Percentiles rank a stretch among this genome's conserved stretches.
These are phyloP conservation scores for Hippotragus niger DNA, from an alignment of 2,113 vertebrate genomes.

Conservation along the genomic window DNA sequence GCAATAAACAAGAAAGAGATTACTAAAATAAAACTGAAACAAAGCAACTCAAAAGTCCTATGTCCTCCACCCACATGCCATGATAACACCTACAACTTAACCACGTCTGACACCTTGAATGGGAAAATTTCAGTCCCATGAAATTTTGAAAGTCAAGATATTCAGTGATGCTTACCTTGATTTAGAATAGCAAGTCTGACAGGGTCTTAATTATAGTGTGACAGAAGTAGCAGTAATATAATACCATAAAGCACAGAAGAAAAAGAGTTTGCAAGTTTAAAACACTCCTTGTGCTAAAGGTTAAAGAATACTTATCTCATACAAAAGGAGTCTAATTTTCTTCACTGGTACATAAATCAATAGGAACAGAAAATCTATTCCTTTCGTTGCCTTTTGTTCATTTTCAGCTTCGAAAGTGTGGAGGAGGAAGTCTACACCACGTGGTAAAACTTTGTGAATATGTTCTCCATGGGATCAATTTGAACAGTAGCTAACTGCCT, in stretches of 20 bases:
- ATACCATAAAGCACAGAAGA: slow-evolving; percentile 16
- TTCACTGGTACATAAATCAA: neutral
- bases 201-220: slow-evolving; percentile 63
- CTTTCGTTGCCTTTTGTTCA: neutral
- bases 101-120: slow-evolving; percentile 51
- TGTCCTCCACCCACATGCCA: neutral
- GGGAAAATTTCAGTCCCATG: slow-evolving; percentile 44
- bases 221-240: slow-evolving; percentile 27
- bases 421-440: neutral
- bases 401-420: neutral
- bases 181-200: slow-evolving; percentile 66
- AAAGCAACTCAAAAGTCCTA: neutral
- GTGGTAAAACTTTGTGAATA: neutral
- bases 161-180: slow-evolving; percentile 54
- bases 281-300: slow-evolving; percentile 9
- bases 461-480: neutral
- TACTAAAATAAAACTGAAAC: neutral
- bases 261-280: slow-evolving; percentile 38
- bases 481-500: neutral
- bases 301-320: neutral
- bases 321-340: neutral
- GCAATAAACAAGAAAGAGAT: neutral
- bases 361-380: neutral
- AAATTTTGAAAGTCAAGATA: slow-evolving; percentile 46
- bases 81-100: neutral